These are phyloP conservation scores for Chelonoidis abingdonii DNA, from an alignment of 2,113 vertebrate genomes.

Conservation along the genomic window DNA sequence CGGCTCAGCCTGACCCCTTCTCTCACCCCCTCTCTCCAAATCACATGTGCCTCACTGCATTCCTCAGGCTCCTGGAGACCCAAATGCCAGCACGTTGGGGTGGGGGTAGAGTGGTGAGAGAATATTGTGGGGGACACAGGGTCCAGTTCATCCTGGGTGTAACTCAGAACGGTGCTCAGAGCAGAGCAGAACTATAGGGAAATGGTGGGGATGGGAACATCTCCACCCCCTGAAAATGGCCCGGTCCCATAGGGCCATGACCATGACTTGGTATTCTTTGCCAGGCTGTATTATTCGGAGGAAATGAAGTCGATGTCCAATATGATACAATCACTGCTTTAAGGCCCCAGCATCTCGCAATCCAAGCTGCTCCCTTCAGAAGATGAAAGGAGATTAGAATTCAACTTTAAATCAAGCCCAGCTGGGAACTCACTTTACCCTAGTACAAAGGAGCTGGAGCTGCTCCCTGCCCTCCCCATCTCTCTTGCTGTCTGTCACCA, in stretches of 20 bases:
- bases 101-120: neutral
- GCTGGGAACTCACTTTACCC: constrained; percentile 70
- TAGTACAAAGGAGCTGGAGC: constrained; percentile 57
- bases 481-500: constrained; percentile 35
- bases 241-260: constrained; percentile 28
- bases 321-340: constrained; percentile 61
- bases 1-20: neutral
- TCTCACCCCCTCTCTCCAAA: accelerated
- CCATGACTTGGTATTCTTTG: constrained; percentile 61
- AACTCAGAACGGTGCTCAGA: neutral
- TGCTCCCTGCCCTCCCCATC: neutral
- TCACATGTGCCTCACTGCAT: neutral
- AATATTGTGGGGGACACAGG: too few species aligned
- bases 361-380: constrained; percentile 65
- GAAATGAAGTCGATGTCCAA: constrained; percentile 64
- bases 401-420: constrained; percentile 65
- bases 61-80: neutral
- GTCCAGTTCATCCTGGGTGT: neutral
- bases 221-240: neutral
- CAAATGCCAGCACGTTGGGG: neutral
- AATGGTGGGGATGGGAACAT: neutral
- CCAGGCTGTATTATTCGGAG: constrained; percentile 63
- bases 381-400: constrained; percentile 73
- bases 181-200: neutral
- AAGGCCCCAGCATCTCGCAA: constrained; percentile 46